These are phyloP conservation scores for Paracanthobrama guichenoti DNA, from an alignment of 2,113 vertebrate genomes.

Conservation along the genomic window DNA sequence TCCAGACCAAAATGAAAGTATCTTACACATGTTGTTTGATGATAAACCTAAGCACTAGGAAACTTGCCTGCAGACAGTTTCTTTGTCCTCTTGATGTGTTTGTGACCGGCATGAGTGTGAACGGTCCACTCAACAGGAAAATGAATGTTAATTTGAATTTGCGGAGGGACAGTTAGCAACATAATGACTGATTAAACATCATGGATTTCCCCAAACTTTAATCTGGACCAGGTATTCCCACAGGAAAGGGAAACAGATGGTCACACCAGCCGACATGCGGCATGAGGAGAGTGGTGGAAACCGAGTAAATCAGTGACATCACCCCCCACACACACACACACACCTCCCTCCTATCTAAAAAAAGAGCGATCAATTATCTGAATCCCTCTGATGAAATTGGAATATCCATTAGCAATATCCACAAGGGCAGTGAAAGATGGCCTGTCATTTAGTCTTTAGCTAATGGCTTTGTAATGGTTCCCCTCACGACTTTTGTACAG, in stretches of 20 bases:
- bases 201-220: slow-evolving; percentile 66
- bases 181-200: slow-evolving; percentile 75
- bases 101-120: slow-evolving; percentile 54
- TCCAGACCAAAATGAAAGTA: neutral
- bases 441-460: slow-evolving; percentile 62
- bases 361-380: slow-evolving; percentile 56
- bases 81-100: slow-evolving; percentile 56
- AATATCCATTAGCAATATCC: slow-evolving; percentile 65
- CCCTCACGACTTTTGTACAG: slow-evolving; percentile 57
- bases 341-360: slow-evolving; percentile 4
- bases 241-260: slow-evolving; percentile 70
- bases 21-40: neutral
- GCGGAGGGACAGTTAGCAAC: slow-evolving; percentile 70
- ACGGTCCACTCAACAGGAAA: slow-evolving; percentile 77
- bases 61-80: neutral
- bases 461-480: slow-evolving; percentile 63
- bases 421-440: slow-evolving; percentile 60
- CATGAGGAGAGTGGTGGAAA: slow-evolving; percentile 56
- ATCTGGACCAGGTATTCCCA: slow-evolving; percentile 76
- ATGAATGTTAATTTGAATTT: slow-evolving; percentile 71
- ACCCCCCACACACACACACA: neutral
- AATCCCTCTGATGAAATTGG: slow-evolving; percentile 61
- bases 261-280: slow-evolving; percentile 49
- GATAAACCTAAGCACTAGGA: neutral
- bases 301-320: slow-evolving; percentile 58